These are phyloP conservation scores for Idaea dimidiata DNA, from an alignment of 2,888 invertebrate genomes.

Conservation along the genomic window DNA sequence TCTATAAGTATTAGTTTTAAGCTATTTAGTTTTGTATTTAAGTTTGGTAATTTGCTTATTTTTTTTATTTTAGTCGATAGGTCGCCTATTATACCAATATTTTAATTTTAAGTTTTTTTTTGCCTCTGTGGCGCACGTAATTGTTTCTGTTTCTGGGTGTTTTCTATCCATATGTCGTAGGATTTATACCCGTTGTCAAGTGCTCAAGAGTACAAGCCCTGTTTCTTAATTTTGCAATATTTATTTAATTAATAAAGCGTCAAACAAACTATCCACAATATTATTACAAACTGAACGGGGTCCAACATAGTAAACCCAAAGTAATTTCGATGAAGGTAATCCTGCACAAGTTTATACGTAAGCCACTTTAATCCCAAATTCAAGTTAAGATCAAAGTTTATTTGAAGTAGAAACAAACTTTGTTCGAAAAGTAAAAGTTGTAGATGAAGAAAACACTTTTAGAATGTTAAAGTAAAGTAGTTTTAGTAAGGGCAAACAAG, in stretches of 20 bases:
- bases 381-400: constrained; percentile 15
- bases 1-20: too few species aligned
- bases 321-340: constrained; percentile 26
- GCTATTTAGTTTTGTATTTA: too few species aligned
- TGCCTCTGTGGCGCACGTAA: too few species aligned
- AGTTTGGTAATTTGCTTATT: too few species aligned
- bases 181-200: too few species aligned
- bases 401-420: constrained; percentile 9
- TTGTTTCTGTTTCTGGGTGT: too few species aligned
- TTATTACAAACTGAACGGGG: constrained; percentile 13
- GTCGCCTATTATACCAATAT: too few species aligned
- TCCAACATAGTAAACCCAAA: constrained; percentile 22
- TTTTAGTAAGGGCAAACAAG: not conserved
- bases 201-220: too few species aligned
- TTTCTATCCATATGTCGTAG: too few species aligned
- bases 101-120: too few species aligned
- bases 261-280: not conserved
- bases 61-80: too few species aligned
- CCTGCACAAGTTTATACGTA: constrained; percentile 20
- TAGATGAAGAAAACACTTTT: not conserved
- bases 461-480: not conserved
- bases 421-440: not conserved
- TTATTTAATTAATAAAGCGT: not conserved
- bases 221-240: not conserved
- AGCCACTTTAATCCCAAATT: constrained; percentile 22